Base-by-base conservation (phyloP, 2,113 vertebrate species). In the Archilochus colubris region DNA sequence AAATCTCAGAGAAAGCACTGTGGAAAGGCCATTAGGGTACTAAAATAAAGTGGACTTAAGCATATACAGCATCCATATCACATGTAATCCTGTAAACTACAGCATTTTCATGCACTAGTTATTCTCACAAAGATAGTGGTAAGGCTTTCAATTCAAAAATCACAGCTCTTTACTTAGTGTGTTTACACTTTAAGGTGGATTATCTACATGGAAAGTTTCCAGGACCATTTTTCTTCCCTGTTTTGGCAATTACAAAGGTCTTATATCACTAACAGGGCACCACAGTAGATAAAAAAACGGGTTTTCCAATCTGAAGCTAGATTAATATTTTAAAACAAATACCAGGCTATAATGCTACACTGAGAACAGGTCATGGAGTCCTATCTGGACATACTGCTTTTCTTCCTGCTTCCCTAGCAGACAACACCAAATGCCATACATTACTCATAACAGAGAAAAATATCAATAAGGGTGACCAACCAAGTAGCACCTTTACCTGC, bases 301-400 rank as follows among this genome's bases (percentile, higher is more conserved):
- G 51, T 57, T 80, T 82, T 72, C 48, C 64, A 91, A 79, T 68
- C 83, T 89, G 30, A 95, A 95, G 66, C 9, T 38, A 91, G 82
- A 91, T 90, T 82, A 73, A 53, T 79, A 63, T 91, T 97, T 94
- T 87, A 76, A 36, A 94, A 94, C 82, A 95, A 77, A 95, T 78
- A 90, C 9, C 54, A 31, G 21, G 74, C 74, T 86, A 95, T 72
- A 96, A 97, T 16, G 25, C 64, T 79, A 82, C 51, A 69, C 89
- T 68, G 50, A 93, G 81, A 93, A 82, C 24, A 9, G 21, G 16
- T 31, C 10, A 30, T 23, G 19, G 23, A 21, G 84, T 17, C 16
- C 44, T 51, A 73, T 33, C n/a, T n/a, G 28, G 75, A 73, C 36
- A 59, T 1, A 1, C 57, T 1, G 0, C 33, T 66, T 62, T 92